Base-by-base conservation (phyloP, 2,113 vertebrate species). In the Trogon surrucura region DNA sequence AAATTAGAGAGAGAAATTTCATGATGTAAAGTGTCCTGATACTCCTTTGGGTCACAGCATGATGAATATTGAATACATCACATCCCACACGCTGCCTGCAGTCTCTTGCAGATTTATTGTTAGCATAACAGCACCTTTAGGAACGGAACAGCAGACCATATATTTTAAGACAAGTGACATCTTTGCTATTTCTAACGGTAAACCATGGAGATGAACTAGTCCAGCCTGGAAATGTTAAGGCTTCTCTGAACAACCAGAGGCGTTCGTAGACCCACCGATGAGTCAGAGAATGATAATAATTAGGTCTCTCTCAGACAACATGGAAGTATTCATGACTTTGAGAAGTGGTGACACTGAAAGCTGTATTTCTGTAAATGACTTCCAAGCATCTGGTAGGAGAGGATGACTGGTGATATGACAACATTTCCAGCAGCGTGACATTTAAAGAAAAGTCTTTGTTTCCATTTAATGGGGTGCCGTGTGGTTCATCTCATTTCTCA, bases 141-240 rank as follows among this genome's bases (percentile, higher is more conserved):
- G 96, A 96, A 88, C 47, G 71, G 80, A 95, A 89, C 61, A 86
- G 88, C 56, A 75, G 60, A 85, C 85, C 95, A 66, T 95, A 86
- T 91, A 97, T 96, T 97, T 90, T 89, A 79, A 96, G 80, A 88
- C 95, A 96, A 97, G 91, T 96, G 94, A 96, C 91, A 96, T 94
- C 96, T 96, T 94, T 91, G 93, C 92, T 91, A 74, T 97, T 97
- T 97, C 94, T 92, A 96, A 85, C 78, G 92, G 91, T 18, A 6
- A 70, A 66, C 54, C 83, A 71, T 77, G 64, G 93, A 94, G 94
- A 94, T 45, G 71, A 92, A 15, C 86, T 71, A 62, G 85, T 78
- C 93, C 84, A 80, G 87, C 82, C 95, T 80, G 91, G 89, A 92
- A 95, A 94, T 80, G 80, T 66, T 91, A 30, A 89, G 72, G 79